phyloP scores from a whole-genome alignment of 2,888 invertebrate genomes.

The Apantesis nais region DNA sequence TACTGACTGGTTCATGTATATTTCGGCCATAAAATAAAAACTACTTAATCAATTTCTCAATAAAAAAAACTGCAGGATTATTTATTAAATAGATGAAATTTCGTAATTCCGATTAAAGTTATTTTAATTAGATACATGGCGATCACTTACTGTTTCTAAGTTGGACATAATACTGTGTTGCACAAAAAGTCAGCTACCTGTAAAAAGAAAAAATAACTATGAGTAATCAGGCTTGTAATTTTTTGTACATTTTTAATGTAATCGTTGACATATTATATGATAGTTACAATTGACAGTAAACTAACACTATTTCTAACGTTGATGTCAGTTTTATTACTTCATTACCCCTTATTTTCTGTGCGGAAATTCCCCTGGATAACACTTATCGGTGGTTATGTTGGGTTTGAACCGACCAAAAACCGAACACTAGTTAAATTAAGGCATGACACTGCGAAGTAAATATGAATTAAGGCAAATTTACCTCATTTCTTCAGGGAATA shows the following conservation, averaged over 20 bases:
- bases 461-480: background rate
- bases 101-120: background rate
- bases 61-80: background rate
- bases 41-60: background rate
- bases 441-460: background rate
- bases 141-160: background rate
- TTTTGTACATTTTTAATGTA: background rate
- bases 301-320: too few relatives aligned
- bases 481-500: background rate
- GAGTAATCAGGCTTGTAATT: background rate
- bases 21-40: background rate
- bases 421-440: too few relatives aligned
- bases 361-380: too few relatives aligned
- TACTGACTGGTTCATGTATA: background rate
- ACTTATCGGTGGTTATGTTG: too few relatives aligned
- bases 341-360: too few relatives aligned
- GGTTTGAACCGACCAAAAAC: too few relatives aligned
- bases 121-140: background rate
- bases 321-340: too few relatives aligned
- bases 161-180: background rate
- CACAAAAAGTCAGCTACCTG: constrained; percentile 2
- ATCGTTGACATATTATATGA: background rate
- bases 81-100: background rate
- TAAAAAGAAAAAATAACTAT: background rate
- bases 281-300: too few relatives aligned